A percentile compares a stretch with the other conserved stretches of the same genome.
Conservation (phyloP, 2,113 vertebrate species). For the Onychorhynchus coronatus region DNA sequence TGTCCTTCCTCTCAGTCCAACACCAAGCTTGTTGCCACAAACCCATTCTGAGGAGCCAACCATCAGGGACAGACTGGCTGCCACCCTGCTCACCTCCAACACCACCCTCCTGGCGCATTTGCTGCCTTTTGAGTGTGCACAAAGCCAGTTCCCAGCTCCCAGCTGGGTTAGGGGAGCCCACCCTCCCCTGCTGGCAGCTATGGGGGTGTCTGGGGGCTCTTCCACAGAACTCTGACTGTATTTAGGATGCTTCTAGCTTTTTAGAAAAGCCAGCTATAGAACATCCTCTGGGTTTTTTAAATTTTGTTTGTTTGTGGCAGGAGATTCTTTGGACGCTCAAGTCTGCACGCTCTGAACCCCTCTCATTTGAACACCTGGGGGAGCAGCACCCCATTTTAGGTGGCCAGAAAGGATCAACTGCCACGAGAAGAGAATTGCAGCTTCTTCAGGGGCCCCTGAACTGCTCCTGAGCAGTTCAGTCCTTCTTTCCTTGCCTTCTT, state of each 20-base stretch:
- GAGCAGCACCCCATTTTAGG: background rate
- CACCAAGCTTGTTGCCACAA: background rate
- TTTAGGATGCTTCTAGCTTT: too few species aligned
- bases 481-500: background rate
- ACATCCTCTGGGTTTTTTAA: too few species aligned
- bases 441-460: background rate
- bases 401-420: background rate
- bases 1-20: background rate
- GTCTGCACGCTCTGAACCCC: background rate
- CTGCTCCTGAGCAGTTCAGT: fast-evolving
- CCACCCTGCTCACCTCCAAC: fast-evolving
- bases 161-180: background rate
- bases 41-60: fast-evolving
- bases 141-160: background rate
- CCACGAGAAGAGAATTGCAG: fast-evolving
- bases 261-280: background rate
- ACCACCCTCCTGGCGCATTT: fast-evolving
- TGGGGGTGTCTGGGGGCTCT: too few species aligned
- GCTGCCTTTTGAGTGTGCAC: fast-evolving
- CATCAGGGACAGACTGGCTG: background rate
- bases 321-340: background rate
- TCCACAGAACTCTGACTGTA: too few species aligned
- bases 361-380: background rate
- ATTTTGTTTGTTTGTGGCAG: background rate
- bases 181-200: background rate